Evolutionary conservation across 2,888 invertebrate genomes (phyloP).

Genomic region (Drosophila acutilabella): DNA sequence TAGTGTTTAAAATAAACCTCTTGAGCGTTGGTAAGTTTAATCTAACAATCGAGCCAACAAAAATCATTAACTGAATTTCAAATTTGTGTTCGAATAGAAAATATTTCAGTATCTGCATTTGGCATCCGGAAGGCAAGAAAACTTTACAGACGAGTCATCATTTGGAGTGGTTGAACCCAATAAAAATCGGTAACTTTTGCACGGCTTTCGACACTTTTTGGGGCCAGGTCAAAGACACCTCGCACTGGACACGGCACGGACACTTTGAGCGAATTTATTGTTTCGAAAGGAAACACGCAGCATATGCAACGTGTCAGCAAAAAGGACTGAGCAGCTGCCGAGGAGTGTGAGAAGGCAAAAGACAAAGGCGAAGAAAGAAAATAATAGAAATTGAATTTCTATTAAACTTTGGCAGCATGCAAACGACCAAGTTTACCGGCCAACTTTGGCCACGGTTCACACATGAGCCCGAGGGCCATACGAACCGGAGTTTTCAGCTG

Average conservation of each 20-base stretch:
- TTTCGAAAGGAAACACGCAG: slow-evolving; percentile 67
- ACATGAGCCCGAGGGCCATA: slow-evolving; percentile 33
- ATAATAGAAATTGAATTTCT: slow-evolving; percentile 77
- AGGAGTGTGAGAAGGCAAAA: slow-evolving; percentile 15
- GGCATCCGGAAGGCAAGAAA: slow-evolving; percentile 1
- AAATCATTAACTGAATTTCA: slow-evolving; percentile 4
- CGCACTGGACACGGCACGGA: slow-evolving; percentile 55
- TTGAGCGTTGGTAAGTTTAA: too few species aligned
- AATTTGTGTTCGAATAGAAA: slow-evolving; percentile 1
- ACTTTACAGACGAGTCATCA: slow-evolving; percentile 44
- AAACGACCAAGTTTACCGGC: slow-evolving; percentile 76
- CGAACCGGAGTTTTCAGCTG: slow-evolving; percentile 21
- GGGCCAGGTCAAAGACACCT: slow-evolving; percentile 63
- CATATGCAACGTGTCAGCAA: slow-evolving; percentile 56
- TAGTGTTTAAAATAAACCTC: too few species aligned
- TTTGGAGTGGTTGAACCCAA: slow-evolving; percentile 31
- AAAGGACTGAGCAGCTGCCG: not conserved
- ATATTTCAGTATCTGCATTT: not conserved
- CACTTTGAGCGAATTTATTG: slow-evolving; percentile 69
- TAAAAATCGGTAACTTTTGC: slow-evolving; percentile 53
- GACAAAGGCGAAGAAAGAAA: slow-evolving; percentile 14
- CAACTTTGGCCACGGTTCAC: slow-evolving; percentile 49
- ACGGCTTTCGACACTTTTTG: slow-evolving; percentile 54
- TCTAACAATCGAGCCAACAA: too few species aligned
- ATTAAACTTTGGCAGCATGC: slow-evolving; percentile 78